Conservation (phyloP, 1,140 invertebrate genomes). For the Apis laboriosa region DNA sequence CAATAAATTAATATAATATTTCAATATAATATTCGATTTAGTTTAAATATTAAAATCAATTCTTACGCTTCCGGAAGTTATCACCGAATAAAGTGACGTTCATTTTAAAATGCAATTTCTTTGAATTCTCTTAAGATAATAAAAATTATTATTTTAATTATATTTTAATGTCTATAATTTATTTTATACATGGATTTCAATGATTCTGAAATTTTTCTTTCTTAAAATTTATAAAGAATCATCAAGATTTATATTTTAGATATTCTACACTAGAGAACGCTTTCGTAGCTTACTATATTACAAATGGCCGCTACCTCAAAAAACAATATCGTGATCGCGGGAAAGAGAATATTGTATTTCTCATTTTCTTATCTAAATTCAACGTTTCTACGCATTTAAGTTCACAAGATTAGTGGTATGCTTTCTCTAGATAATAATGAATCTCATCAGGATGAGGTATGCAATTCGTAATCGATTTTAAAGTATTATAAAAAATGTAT, state of each 20-base stretch:
- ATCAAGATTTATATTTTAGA: background rate
- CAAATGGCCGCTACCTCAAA: slow-evolving; percentile 49
- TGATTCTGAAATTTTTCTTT: slow-evolving; percentile 9
- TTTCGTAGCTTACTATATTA: background rate
- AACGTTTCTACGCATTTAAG: background rate
- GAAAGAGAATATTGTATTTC: slow-evolving; percentile 10
- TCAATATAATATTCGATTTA: background rate
- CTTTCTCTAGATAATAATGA: slow-evolving; percentile 65
- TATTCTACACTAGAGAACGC: background rate
- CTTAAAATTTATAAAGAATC: background rate
- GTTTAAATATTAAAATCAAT: background rate
- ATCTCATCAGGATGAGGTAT: slow-evolving; percentile 66
- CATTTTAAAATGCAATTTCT: background rate
- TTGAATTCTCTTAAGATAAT: background rate
- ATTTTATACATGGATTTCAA: background rate
- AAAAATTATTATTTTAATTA: background rate
- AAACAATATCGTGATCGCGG: slow-evolving; percentile 37
- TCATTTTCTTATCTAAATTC: slow-evolving; percentile 14
- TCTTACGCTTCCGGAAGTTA: background rate
- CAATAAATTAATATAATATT: background rate
- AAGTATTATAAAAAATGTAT: background rate
- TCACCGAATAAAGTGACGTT: background rate
- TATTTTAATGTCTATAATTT: no score
- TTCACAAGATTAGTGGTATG: slow-evolving; percentile 63
- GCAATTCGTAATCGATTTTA: background rate